Evolutionary conservation across 2,797 vertebrate species (phyloP), one percentile per base, ranked within the genome.

Genomic region (Schizopygopsis pylzovi): DNA sequence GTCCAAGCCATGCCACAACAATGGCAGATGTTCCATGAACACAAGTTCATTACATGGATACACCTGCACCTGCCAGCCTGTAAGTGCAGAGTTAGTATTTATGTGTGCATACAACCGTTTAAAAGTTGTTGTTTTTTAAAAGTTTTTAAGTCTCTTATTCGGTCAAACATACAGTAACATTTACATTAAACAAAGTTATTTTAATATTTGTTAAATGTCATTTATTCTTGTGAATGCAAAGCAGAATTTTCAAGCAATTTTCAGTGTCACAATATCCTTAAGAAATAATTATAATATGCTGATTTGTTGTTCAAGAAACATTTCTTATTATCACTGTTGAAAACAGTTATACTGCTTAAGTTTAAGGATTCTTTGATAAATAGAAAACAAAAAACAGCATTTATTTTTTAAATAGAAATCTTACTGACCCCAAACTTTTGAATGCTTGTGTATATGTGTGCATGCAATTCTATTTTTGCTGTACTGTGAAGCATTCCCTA

Each of bases 11-110:
- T 99, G 98, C 78, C 95, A 95, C 84, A 97, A 97, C 0, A 93
- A 95, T 0, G 98, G 96, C 0, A 83, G 90, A 76, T 99, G 98
- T 85, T 95, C 94, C 0, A 96, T 97, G 93, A 97, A 97, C 95
- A 96, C 93, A 90, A 98, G 95, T 85, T 96, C 97, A 71, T 95
- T 94, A 0, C 96, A 96, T 7, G 97, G 97, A 18, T 99, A 97
- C 94, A 96, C 93, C 83, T 99, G 98, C 90, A 93, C 93, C 81
- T 99, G 98, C 87, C 90, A 83, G 49, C 91, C 89, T 65, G 98
- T 99, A 94, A 96, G 97, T 93, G 63, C 43, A 18, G 13, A 39
- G 11, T 79, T 71, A 52, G 45, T 25, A 12, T 82, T 59, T 56
- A 28, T 41, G 11, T 47, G 59, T 41, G 43, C 43, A 59, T 22